Evolutionary conservation across 2,113 vertebrate species (phyloP), one percentile per base, ranked within the genome.

Genomic region (Macrotis lagotis): DNA sequence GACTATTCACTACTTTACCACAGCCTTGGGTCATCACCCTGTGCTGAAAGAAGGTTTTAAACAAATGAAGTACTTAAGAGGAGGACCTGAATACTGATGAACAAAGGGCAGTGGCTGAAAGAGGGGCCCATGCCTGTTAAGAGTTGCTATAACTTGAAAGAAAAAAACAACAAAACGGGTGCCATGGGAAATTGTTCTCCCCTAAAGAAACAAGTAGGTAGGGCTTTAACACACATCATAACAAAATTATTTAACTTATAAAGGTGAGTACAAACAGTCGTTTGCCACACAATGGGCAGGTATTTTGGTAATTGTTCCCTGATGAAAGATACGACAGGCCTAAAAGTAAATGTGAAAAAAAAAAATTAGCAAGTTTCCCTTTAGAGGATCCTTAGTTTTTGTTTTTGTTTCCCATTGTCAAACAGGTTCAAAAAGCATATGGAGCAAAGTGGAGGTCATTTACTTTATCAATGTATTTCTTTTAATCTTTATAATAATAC

Each of bases 1-100:
- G 90, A 94, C 48, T 90, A 89, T 48, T 97, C 96, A 94, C 95
- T 59, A 93, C 49, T 91, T 97, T 92, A 49, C 37, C 55, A 66
- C 51, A 96, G 96, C 96, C 97, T 94, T 51, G 96, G 96, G 97
- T 97, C 96, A 97, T 96, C 97, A 96, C 31, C 83, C 91, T 88
- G 52, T 22, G 50, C 93, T 97, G 92, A 96, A 95, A 96, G 93
- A 83, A 96, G 96, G 83, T 92, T 96, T 93, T 93, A 97, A 95
- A 97, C 97, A 96, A 96, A 94, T 55, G 28, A 51, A 95, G 90
- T 91, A 50, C 95, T n/a, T n/a, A 91, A 93, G 92, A 96, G 66
- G 92, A 95, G 47, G 66, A 93, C 96, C 95, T 83, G 91, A 94
- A 95, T 95, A 91, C 24, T 96, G 94, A 89, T 96, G 96, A 97